Evolutionary conservation across 2,888 invertebrate genomes (phyloP), one percentile per base, ranked within the genome.

Genomic region (Standfussiana lucernea): DNA sequence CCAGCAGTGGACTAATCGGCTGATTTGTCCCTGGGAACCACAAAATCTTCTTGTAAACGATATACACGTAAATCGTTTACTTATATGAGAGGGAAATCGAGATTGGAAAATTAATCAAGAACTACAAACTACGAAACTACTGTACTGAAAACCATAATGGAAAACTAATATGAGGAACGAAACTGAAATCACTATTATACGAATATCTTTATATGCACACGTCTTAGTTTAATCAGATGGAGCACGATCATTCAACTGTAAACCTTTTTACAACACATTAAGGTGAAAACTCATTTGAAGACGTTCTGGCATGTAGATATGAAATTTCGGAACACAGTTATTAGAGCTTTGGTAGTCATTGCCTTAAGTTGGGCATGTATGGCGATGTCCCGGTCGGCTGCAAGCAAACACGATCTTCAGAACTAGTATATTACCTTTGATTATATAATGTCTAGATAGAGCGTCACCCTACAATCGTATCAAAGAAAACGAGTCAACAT

Each of bases 331-430:
- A 56, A 70, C 62, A 78, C 59, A 75, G 79, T 84, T 87, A 82
- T 80, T 77, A 80, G 80, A 87, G 86, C 85, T 87, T 79, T 45
- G 72, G 47, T 67, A 76, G 72, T 75, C 76, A 75, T 70, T 76
- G 83, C 50, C 37, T n/a, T 64, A 79, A 86, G 77, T 80, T 80
- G 67, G 72, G 67, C 74, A 56, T 59, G 77, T 64, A 71, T 66
- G 78, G 67, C 6, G 24, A 64, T 13, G 65, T 70, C n/a, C 64
- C 40, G 35, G 72, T 59, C 53, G 18, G 28, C 8, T 64, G 47
- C 74, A 68, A 64, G 61, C 72, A 77, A 72, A 78, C 61, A 35
- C 10, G 21, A 47, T 59, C 45, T 32, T 59, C 32, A 35, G 21
- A 75, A 69, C 56, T 68, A 40, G 56, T 47, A 72, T 73, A 68